Evolutionary conservation across 2,888 invertebrate species (phyloP), one percentile per base, ranked within the genome.

Genomic region (Euproctis similis): DNA sequence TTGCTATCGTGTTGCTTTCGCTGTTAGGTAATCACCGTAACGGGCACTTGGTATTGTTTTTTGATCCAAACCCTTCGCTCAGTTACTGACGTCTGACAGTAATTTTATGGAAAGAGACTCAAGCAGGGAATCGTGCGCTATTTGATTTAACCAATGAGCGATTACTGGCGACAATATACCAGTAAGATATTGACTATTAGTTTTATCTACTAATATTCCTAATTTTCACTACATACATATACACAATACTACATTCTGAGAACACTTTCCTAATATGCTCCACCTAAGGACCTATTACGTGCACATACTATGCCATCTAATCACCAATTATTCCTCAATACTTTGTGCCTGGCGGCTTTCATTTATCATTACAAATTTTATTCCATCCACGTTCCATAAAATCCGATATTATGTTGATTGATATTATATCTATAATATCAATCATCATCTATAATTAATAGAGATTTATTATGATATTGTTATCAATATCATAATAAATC

Each of bases 181-280:
- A 14, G 14, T 6, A 14, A 14, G 6, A 14, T 22, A 24, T 25
- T 34, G 22, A 22, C 26, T 22, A 11, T 40, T 11, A 31, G 17
- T 17, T 2, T 17, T 8, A 17, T 2, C 2, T 8, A 17, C n/a
- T n/a, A n/a, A 17, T 17, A 17, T 17, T 17, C 17, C 7, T 17
- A 17, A 17, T 8, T 6, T 8, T 17, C 2, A 17, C 8, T 17
- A 8, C 17, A 17, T 17, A 8, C 8, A 17, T 8, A 4, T n/a
- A n/a, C n/a, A n/a, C n/a, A n/a, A 17, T 17, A 4, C 8, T 3
- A 17, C 8, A 17, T 8, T 2, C 17, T 8, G 8, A 8, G 1
- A 17, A 17, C 6, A 17, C 17, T 4, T 17, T 4, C 8, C 4
- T 8, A 17, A 4, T 17, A 17, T 17, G 6, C 4, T 17, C 6